Evolutionary conservation across 1,140 invertebrate species (phyloP), one percentile per base, ranked within the genome.

Genomic region (Conopomorpha cramerella): DNA sequence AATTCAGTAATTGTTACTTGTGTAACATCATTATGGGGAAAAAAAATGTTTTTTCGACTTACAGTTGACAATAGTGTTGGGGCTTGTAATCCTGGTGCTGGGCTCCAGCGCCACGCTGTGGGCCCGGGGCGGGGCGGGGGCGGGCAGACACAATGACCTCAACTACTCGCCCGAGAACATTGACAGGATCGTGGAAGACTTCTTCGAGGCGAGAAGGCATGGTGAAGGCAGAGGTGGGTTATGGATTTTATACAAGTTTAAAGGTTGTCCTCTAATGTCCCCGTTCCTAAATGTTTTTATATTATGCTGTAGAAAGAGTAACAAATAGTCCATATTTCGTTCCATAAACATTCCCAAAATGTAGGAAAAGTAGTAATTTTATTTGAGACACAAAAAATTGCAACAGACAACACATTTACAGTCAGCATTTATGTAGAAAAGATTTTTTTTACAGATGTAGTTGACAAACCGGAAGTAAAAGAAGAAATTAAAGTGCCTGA

Each of bases 41-140:
- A n/a, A n/a, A n/a, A n/a, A n/a, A n/a, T n/a, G n/a, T n/a, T n/a
- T n/a, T n/a, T n/a, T n/a, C n/a, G n/a, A n/a, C n/a, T 80, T 81
- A 39, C 58, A 91, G 87, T 64, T 86, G 32, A 82, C 93, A 23
- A 70, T 93, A 34, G 72, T 89, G 15, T 71, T 91, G 54, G 92
- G 92, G 1, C 74, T 93, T 7, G 81, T 86, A 18, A 86, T 95
- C 23, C 86, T 95, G 82, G 81, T 95, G 4, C 73, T 93, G 12
- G 91, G 92, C 41, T 94, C 93, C 0, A 94, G 90, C 56, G 89
- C 90, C 2, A 95, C 92, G 65, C 67, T 95, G 19, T 85, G 85
- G 64, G 87, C 89, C 1, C n/a, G n/a, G n/a, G 84, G 87, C 2
- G 89, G 91, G 27, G 52, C 36, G 16, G 45, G 53, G 4, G 34